phyloP scores from a whole-genome alignment of 1,140 invertebrate genomes.

The Anthonomus grandis region DNA sequence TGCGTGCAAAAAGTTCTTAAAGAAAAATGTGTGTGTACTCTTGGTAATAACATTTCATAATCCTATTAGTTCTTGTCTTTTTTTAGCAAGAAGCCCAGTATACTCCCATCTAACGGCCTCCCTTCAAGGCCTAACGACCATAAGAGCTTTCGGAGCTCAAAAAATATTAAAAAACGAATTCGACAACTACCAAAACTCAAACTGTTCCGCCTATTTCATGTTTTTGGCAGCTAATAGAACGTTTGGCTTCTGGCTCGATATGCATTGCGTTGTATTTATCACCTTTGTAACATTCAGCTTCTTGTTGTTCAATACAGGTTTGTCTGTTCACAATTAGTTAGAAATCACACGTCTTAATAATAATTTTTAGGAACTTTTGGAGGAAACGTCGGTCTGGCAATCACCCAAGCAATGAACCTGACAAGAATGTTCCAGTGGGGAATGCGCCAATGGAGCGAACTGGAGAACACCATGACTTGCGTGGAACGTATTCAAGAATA shows the following conservation, averaged over 20 bases:
- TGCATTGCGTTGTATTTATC: conserved; percentile 68
- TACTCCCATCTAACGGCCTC: conserved; percentile 80
- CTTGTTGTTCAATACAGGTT: conserved; percentile 48
- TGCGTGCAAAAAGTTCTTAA: too few species aligned
- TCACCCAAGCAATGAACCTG: conserved; percentile 73
- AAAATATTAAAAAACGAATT: conserved; percentile 68
- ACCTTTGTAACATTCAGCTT: conserved; percentile 57
- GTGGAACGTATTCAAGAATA: conserved; percentile 76
- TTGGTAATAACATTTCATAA: too few species aligned
- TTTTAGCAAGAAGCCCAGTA: conserved; percentile 69
- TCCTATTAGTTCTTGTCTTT: neutral
- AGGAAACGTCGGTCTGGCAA: conserved; percentile 72
- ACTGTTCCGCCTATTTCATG: conserved; percentile 63
- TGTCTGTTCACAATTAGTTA: conserved; percentile 3
- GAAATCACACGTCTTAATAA: neutral
- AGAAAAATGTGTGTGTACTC: too few species aligned
- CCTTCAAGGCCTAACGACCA: conserved; percentile 75
- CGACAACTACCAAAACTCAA: conserved; percentile 56
- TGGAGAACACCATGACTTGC: conserved; percentile 78
- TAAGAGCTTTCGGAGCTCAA: conserved; percentile 68
- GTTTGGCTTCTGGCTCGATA: conserved; percentile 58
- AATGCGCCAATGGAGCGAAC: conserved; percentile 73
- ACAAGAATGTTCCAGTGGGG: conserved; percentile 81
- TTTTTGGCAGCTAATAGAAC: conserved; percentile 61
- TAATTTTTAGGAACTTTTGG: conserved; percentile 40